Conservation (phyloP, 2,113 vertebrate genomes). For the Piprites chloris region DNA sequence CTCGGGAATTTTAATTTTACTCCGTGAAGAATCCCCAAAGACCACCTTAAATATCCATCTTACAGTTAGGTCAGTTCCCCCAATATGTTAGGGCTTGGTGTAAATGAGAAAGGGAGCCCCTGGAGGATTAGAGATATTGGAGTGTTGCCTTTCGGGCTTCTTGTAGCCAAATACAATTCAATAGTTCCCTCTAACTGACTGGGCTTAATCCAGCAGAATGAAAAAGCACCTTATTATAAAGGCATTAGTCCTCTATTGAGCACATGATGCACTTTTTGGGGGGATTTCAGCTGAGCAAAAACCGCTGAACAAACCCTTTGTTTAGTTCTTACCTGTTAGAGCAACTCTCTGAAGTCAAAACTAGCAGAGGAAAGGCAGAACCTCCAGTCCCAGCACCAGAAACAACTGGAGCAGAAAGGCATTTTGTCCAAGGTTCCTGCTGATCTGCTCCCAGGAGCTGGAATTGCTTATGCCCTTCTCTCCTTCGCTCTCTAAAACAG, state of each 20-base stretch:
- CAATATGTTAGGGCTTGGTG: constrained; percentile 17
- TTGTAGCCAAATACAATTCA: constrained; percentile 3
- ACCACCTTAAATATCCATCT: not conserved
- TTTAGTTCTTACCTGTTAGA: not conserved
- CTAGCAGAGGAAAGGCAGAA: not conserved
- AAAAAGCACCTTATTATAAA: constrained; percentile 17
- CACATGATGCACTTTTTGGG: not conserved
- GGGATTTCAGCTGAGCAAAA: not conserved
- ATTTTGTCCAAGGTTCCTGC: not conserved
- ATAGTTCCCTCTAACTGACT: not conserved
- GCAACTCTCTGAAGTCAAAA: not conserved
- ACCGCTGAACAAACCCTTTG: not conserved
- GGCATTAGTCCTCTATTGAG: not conserved
- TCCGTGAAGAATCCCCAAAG: not conserved
- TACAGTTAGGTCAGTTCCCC: not conserved
- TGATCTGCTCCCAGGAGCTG: not conserved
- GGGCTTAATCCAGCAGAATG: constrained; percentile 6
- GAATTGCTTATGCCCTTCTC: not conserved
- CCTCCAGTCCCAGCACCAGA: fast-evolving
- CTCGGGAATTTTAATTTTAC: constrained; percentile 21
- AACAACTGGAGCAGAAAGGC: not conserved
- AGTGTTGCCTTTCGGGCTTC: not conserved
- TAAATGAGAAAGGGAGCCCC: constrained; percentile 31
- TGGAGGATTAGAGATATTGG: constrained; percentile 19
- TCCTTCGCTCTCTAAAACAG: not conserved